Conservation (phyloP, 2,113 vertebrate species). For the Orthonyx spaldingii region DNA sequence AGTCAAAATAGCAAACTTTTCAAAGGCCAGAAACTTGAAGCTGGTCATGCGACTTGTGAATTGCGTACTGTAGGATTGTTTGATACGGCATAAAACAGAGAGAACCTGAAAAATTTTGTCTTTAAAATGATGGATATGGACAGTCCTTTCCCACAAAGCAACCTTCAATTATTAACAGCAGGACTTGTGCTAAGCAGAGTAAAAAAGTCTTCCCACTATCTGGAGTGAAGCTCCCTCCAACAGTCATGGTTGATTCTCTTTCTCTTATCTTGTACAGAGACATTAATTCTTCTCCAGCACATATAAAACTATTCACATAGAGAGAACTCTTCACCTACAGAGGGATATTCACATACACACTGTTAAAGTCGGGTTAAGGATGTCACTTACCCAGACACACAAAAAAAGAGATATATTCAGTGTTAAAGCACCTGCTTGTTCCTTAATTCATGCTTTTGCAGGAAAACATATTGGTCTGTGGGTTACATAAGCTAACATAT, state of each 20-base stretch:
- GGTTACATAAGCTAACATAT: constrained; percentile 48
- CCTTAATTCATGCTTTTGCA: constrained; percentile 40
- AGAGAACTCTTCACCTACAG: constrained; percentile 43
- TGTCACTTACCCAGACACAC: not conserved
- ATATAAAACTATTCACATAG: constrained; percentile 25
- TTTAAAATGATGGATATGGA: constrained; percentile 30
- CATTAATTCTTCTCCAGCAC: constrained; percentile 38
- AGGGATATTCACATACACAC: constrained; percentile 14
- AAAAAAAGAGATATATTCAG: not conserved
- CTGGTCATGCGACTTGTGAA: constrained; percentile 12
- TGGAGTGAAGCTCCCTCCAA: constrained; percentile 32
- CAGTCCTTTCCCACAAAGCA: constrained; percentile 14
- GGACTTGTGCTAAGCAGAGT: constrained; percentile 28
- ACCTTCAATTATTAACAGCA: constrained; percentile 46
- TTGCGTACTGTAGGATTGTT: constrained; percentile 6
- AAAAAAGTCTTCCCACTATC: constrained; percentile 3
- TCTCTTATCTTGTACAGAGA: constrained; percentile 35
- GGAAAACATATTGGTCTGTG: constrained; percentile 39
- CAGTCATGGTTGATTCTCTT: constrained; percentile 37
- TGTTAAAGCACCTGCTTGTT: constrained; percentile 37
- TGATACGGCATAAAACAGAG: constrained; percentile 46
- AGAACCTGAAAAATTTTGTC: constrained; percentile 10
- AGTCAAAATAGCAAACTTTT: constrained; percentile 73
- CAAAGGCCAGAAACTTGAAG: constrained; percentile 64
- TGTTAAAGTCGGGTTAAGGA: constrained; percentile 40